A percentile compares a stretch with the other conserved stretches of the same genome.
Evolutionary conservation across 2,113 vertebrate species (phyloP).

Genomic region (Syngnathoides biaculeatus): DNA sequence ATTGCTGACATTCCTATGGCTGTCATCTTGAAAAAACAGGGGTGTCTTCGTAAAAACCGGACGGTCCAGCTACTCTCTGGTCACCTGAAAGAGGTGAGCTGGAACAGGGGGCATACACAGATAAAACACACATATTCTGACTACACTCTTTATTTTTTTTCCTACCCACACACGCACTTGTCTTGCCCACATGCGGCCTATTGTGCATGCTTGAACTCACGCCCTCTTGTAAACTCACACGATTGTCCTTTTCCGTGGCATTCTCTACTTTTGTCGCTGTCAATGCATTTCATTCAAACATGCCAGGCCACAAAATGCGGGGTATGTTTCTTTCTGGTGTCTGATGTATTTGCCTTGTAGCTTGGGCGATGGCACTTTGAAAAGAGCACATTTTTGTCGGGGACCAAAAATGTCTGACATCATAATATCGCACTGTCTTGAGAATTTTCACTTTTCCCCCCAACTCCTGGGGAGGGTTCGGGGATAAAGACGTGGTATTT

Average conservation of each 20-base stretch:
- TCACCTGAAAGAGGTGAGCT: constrained; percentile 56
- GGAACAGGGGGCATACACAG: constrained; percentile 51
- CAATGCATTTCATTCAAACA: constrained; percentile 73
- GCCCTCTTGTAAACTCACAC: constrained; percentile 21
- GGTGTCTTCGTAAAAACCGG: constrained; percentile 59
- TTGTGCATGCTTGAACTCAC: constrained; percentile 36
- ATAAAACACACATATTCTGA: constrained; percentile 22
- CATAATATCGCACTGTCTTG: constrained; percentile 62
- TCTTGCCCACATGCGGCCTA: constrained; percentile 42
- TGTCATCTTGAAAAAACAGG: constrained; percentile 60
- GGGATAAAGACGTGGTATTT: constrained; percentile 55
- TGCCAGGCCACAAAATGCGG: constrained; percentile 77
- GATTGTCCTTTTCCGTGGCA: constrained; percentile 37
- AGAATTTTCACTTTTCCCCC: constrained; percentile 36
- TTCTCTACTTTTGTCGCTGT: constrained; percentile 46
- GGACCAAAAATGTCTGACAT: constrained; percentile 30
- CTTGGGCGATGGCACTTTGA: constrained; percentile 11
- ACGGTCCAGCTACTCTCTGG: constrained; percentile 56
- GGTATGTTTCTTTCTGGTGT: constrained; percentile 44
- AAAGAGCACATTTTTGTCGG: constrained; percentile 35
- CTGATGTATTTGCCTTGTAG: constrained; percentile 29
- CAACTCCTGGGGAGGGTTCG: constrained; percentile 51
- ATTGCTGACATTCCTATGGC: constrained; percentile 53
- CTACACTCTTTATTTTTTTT: background rate
- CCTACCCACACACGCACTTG: constrained; percentile 10